These are phyloP conservation scores for Hormiphora californensis DNA, from an alignment of 37 sponge, comb jelly and placozoan species.

Conservation along the genomic window DNA sequence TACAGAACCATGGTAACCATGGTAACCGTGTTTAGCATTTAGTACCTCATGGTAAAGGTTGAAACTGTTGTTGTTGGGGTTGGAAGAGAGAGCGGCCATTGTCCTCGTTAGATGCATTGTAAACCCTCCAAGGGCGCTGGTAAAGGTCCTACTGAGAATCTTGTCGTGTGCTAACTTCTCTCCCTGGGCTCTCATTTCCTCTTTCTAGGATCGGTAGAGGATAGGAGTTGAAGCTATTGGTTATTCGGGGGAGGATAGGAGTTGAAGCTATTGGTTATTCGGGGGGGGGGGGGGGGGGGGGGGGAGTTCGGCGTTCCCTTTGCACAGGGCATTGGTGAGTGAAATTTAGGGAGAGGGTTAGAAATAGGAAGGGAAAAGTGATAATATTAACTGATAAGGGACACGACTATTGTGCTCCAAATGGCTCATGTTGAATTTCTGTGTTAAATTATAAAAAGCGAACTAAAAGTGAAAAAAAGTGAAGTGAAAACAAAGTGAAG, in stretches of 20 bases:
- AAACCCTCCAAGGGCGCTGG: slow-evolving; percentile 5
- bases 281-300: not conserved
- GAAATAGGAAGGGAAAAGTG: too few species aligned
- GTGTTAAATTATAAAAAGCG: too few species aligned
- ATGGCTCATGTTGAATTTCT: too few species aligned
- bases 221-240: not conserved
- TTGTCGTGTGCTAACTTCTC: slow-evolving; percentile 5
- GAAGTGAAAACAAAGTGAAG: too few species aligned
- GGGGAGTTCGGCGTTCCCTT: not conserved
- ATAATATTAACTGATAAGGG: too few species aligned
- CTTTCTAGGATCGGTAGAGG: not conserved
- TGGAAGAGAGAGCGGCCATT: not conserved
- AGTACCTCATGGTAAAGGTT: slow-evolving; percentile 43
- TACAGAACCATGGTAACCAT: too few species aligned
- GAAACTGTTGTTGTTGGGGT: slow-evolving; percentile 12
- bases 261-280: not conserved
- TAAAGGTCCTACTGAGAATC: not conserved
- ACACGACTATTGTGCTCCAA: too few species aligned
- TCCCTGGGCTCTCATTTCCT: not conserved
- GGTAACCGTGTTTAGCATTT: too few species aligned
- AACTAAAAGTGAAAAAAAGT: too few species aligned
- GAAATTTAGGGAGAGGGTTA: too few species aligned
- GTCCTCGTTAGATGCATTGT: not conserved
- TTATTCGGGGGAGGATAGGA: not conserved
- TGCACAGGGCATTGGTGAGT: too few species aligned